Percentiles rank a stretch among this genome's conserved stretches.
Evolutionary conservation across 2,888 invertebrate species (phyloP).

Genomic region (Amblyjoppa proteus): DNA sequence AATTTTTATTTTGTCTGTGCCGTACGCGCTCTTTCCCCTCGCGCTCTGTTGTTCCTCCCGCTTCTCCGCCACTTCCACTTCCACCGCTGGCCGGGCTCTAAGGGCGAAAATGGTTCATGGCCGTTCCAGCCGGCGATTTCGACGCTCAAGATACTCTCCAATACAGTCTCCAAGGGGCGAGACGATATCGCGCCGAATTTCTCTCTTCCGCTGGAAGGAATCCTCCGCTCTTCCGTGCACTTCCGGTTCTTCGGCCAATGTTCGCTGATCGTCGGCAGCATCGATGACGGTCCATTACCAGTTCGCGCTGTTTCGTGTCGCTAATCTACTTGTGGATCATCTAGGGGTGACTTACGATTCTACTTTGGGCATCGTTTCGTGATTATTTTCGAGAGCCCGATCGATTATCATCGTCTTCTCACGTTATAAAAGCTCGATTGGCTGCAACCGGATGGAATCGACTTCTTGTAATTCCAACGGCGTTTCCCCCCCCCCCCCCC

Average conservation of each 20-base stretch:
- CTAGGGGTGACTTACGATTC: no score
- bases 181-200: conserved; percentile 44
- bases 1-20: conserved; percentile 83
- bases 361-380: background rate
- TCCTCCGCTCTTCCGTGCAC: background rate
- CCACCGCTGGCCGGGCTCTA: conserved; percentile 70
- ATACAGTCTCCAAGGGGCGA: background rate
- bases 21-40: conserved; percentile 52
- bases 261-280: background rate
- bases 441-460: background rate
- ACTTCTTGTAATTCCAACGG: background rate
- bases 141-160: conserved; percentile 70
- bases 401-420: background rate
- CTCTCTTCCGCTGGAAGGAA: background rate
- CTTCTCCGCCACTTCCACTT: conserved; percentile 54
- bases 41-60: conserved; percentile 47
- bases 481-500: background rate
- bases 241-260: conserved; percentile 23
- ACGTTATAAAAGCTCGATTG: background rate
- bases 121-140: conserved; percentile 74
- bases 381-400: background rate
- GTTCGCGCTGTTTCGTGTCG: background rate
- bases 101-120: conserved; percentile 83
- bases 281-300: background rate
- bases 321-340: conserved; percentile 70